Conservation (phyloP, 2,797 vertebrate species). For the Orientallactaga sibirica region DNA sequence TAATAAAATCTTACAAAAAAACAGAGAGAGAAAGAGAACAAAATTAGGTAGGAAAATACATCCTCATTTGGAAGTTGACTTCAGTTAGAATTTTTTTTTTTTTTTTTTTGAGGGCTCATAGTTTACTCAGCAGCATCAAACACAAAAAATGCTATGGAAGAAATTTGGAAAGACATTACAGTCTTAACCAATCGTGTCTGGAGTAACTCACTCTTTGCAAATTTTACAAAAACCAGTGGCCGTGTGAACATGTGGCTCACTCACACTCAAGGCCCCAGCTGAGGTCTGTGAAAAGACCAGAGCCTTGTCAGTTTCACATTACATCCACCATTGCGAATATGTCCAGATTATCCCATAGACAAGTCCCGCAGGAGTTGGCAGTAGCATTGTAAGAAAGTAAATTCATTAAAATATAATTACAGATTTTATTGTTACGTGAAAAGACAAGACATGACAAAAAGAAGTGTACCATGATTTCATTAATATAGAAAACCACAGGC, state of each 20-base stretch:
- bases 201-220: slow-evolving; percentile 28
- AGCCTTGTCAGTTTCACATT: slow-evolving; percentile 7
- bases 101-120: slow-evolving; percentile 57
- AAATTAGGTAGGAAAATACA: slow-evolving; percentile 43
- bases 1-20: too few relatives aligned
- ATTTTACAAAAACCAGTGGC: slow-evolving; percentile 29
- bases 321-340: background rate
- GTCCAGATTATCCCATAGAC: slow-evolving; percentile 30
- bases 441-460: slow-evolving; percentile 8
- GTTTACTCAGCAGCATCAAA: background rate
- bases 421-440: slow-evolving; percentile 17
- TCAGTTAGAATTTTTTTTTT: background rate
- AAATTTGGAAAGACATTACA: slow-evolving; percentile 4
- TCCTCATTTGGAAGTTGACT: slow-evolving; percentile 49
- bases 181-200: background rate
- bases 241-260: background rate
- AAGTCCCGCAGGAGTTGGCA: slow-evolving; percentile 34
- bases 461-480: background rate
- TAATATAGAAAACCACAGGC: background rate
- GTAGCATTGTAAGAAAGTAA: background rate
- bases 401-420: background rate
- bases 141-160: background rate
- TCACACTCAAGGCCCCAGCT: background rate
- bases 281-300: background rate
- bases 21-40: slow-evolving; percentile 28